Base-by-base conservation (phyloP, 2,888 invertebrate species). In the Drosophila putrida region DNA sequence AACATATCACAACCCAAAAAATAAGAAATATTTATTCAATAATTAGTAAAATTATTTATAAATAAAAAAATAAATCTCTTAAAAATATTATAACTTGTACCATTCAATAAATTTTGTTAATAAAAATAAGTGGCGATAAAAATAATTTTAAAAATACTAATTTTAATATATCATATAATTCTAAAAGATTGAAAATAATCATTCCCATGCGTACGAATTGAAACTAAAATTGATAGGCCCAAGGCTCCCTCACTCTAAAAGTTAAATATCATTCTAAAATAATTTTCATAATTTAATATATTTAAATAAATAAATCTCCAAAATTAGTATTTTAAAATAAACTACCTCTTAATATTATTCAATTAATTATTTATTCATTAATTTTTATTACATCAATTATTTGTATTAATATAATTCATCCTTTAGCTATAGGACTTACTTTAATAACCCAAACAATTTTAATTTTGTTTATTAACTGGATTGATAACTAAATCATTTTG, bases 291-390 rank as follows among this genome's bases (percentile, higher is more conserved):
- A 78, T 91, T 86, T 91, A 93, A 90, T 85, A 88, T 90, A 82
- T 82, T 92, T 89, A 94, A 93, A 93, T 91, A 93, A 82, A 93
- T 77, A 90, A 93, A 95, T 94, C 93, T 94, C 94, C 94, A 95
- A 95, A 95, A 95, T 94, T 95, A 94, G 94, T 93, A 94, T 95
- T 95, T 95, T 92, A 76, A 76, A 86, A 92, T 93, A 94, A 95
- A 95, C 94, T 95, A 95, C 92, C 93, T 93, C 93, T 93, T 95
- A 94, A 92, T 72, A 90, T 90, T 74, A 78, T 90, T 59, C 90
- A 91, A 85, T 79, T 90, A 71, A 76, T 86, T 44, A 28, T 88
- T 62, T 71, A 75, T 43, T 61, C 49, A 13, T 25, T 74, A 39
- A 69, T 75, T 68, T 68, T 77, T 35, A 39, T 60, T 15, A 55